A percentile compares a stretch with the other conserved stretches of the same genome.
Conservation (phyloP, 2,888 invertebrate species). For the Pteria penguin region DNA sequence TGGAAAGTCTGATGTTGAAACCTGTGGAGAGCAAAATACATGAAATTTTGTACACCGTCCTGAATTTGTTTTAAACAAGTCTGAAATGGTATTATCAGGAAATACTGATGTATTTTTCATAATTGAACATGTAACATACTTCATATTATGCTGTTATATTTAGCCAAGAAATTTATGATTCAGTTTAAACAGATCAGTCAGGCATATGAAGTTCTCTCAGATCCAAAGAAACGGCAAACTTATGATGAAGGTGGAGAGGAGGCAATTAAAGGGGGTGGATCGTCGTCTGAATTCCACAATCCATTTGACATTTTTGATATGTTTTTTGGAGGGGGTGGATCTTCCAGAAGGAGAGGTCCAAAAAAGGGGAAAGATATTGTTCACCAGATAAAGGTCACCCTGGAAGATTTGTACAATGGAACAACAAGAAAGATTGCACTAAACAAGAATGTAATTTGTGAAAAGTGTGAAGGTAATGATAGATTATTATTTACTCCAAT, state of each 20-base stretch:
- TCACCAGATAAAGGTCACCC: slow-evolving; percentile 92
- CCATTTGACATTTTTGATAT: slow-evolving; percentile 99
- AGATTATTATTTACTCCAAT: no score
- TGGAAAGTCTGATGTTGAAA: no score
- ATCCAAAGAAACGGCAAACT: slow-evolving; percentile 92
- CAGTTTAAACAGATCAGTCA: slow-evolving; percentile 97
- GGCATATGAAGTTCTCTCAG: slow-evolving; percentile 98
- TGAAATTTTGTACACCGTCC: no score
- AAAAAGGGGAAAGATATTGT: slow-evolving; percentile 92
- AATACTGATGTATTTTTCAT: no score
- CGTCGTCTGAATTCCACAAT: slow-evolving; percentile 86
- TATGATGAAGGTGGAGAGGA: slow-evolving; percentile 98
- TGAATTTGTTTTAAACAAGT: no score
- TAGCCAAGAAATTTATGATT: no score
- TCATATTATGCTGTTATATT: no score
- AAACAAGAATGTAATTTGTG: slow-evolving; percentile 97
- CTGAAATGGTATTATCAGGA: no score
- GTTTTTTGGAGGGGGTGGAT: slow-evolving; percentile 91
- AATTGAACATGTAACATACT: no score
- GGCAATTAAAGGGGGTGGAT: slow-evolving; percentile 93
- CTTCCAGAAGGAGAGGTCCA: slow-evolving; percentile 67
- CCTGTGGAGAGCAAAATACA: no score
- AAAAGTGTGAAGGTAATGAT: slow-evolving; percentile 91
- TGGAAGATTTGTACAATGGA: slow-evolving; percentile 97
- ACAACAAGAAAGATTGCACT: slow-evolving; percentile 94